These are phyloP conservation scores for Zelleria hepariella DNA, from an alignment of 2,888 invertebrate species.

Conservation along the genomic window DNA sequence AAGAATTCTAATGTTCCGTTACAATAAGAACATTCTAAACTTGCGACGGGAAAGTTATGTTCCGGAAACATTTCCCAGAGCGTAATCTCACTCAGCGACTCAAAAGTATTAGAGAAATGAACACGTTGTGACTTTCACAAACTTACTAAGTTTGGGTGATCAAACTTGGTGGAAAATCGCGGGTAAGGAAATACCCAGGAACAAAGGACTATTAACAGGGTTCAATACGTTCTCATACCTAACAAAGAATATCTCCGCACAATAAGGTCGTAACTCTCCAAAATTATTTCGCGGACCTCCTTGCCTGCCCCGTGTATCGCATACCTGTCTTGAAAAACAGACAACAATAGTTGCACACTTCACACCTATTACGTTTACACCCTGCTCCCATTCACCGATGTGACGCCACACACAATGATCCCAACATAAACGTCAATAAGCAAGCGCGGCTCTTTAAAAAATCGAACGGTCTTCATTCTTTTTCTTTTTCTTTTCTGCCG, in stretches of 20 bases:
- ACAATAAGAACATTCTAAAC: slow-evolving; percentile 22
- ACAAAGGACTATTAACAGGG: neutral
- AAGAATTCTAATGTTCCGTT: slow-evolving; percentile 11
- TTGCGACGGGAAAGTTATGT: slow-evolving; percentile 24
- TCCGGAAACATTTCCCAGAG: slow-evolving; percentile 16
- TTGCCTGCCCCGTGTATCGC: slow-evolving; percentile 16
- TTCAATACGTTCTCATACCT: neutral
- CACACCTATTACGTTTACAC: slow-evolving; percentile 66
- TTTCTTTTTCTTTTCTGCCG: slow-evolving; percentile 32
- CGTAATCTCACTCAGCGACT: neutral
- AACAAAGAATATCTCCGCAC: neutral
- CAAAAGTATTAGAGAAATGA: neutral
- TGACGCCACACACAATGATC: slow-evolving; percentile 65
- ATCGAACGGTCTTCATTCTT: slow-evolving; percentile 43
- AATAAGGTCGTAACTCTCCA: slow-evolving; percentile 9
- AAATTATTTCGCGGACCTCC: slow-evolving; percentile 35
- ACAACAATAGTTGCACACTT: slow-evolving; percentile 58
- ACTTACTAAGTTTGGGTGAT: neutral
- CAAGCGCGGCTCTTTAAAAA: slow-evolving; percentile 45
- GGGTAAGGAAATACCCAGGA: neutral
- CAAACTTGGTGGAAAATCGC: neutral
- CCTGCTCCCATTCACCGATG: slow-evolving; percentile 50
- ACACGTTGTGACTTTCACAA: neutral
- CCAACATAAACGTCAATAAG: slow-evolving; percentile 62
- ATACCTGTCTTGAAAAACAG: slow-evolving; percentile 44